Base-by-base conservation (phyloP, 2,888 invertebrate genomes). In the Eristalinus sepulchralis region DNA sequence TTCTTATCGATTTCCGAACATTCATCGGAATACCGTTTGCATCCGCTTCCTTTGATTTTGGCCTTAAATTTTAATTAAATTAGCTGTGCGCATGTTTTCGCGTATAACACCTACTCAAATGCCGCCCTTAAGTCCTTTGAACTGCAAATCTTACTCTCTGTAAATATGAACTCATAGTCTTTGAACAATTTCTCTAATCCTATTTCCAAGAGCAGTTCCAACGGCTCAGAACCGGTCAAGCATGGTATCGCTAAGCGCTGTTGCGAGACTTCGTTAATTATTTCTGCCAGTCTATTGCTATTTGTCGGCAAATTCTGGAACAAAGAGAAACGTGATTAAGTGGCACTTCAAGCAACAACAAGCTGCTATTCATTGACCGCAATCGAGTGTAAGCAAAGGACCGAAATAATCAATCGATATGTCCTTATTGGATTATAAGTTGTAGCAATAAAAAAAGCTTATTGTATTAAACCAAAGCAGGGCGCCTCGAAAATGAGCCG, bases 161-260 rank as follows among this genome's bases (percentile, higher is more conserved):
- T 90, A 68, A 91, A 92, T 59, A 93, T 92, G 33, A 90, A 91
- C 85, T 92, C 92, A 68, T 92, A 93, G 60, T 93, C 93, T 88
- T 92, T 93, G 55, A 90, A 89, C 1, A 92, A 79, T 87, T 93
- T 93, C 76, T 93, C 92, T 76, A 93, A 87, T 6, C 93, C 93
- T 68, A 93, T 92, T 90, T 93, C 93, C n/a, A 93, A 79, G 20
- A 93, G 88, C 22, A 93, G 82, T 88, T 93, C 93, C 73, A 93
- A 88, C 0, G 93, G 92, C 79, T 93, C 92, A 0, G 91, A 89
- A 1, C 92, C 93, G 53, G 90, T 90, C 0, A 93, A 88, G 57
- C 91, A 91, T 3, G 93, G 93, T 88, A 93, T 91, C n/a, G 92
- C 92, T 68, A 93, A 79, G 0, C 92, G 92, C n/a, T 91, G 90